These are phyloP conservation scores for Ibidorhyncha struthersii DNA, from an alignment of 2,113 vertebrate species.

Conservation along the genomic window DNA sequence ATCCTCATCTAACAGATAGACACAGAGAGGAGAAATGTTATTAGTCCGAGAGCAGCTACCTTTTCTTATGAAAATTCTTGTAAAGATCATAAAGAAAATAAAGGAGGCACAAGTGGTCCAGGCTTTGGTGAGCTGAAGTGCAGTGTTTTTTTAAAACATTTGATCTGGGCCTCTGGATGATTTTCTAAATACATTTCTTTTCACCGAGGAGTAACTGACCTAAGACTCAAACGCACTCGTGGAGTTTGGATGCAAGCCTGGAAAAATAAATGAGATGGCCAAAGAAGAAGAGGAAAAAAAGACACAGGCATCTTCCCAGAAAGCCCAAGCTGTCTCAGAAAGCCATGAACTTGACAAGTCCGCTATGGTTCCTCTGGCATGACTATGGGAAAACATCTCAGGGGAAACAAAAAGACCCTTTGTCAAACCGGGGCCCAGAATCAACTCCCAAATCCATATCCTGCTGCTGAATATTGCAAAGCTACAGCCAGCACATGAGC, in stretches of 20 bases:
- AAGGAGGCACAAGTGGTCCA: background rate
- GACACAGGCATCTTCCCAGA: background rate
- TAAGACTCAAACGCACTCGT: background rate
- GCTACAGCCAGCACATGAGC: background rate
- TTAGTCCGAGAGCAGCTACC: background rate
- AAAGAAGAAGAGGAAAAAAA: background rate
- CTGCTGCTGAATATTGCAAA: background rate
- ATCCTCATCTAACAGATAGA: background rate
- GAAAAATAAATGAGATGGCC: background rate
- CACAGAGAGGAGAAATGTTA: background rate
- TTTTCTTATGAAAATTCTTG: conserved; percentile 38
- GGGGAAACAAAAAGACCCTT: background rate
- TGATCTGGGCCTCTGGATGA: background rate
- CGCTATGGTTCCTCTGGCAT: background rate
- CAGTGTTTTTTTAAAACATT: background rate
- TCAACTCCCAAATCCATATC: background rate
- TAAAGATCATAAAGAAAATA: conserved; percentile 6
- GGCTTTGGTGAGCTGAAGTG: background rate
- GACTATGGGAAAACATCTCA: background rate
- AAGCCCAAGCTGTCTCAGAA: background rate
- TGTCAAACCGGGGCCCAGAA: background rate
- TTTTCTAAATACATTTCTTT: conserved; percentile 3
- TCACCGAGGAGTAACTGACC: background rate
- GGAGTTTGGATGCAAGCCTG: conserved; percentile 13
- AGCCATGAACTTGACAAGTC: background rate